phyloP scores from a whole-genome alignment of 2,888 invertebrate genomes.

The Hesperia comma region DNA sequence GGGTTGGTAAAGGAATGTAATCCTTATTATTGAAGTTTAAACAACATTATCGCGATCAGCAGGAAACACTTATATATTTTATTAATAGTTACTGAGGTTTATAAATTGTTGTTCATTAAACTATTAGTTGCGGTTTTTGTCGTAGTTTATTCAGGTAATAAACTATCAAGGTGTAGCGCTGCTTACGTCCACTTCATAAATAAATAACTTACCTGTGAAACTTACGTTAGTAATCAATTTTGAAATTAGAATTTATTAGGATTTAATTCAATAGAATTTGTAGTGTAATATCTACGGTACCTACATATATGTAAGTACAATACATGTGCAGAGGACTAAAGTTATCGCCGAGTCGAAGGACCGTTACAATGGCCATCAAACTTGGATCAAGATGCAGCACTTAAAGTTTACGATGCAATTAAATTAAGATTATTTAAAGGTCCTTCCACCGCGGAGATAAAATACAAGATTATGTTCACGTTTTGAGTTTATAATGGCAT shows the following conservation, averaged over 20 bases:
- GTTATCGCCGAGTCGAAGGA: neutral
- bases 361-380: constrained; percentile 11
- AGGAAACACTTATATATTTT: neutral
- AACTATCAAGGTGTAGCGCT: neutral
- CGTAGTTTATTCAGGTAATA: neutral
- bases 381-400: constrained; percentile 10
- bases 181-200: neutral
- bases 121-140: constrained; percentile 23
- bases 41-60: neutral
- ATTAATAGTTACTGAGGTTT: constrained; percentile 14
- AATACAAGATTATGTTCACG: neutral
- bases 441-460: constrained; percentile 3
- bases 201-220: neutral
- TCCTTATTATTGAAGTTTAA: neutral
- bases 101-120: constrained; percentile 24
- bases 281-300: no score
- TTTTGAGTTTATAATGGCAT: constrained; percentile 1
- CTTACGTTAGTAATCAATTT: neutral
- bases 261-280: neutral
- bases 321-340: neutral
- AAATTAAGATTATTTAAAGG: constrained; percentile 20
- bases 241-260: neutral
- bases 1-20: constrained; percentile 1
- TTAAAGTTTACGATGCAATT: constrained; percentile 13
- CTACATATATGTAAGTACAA: no score